Conservation (phyloP, 2,888 invertebrate species). For the Erebia palarica region DNA sequence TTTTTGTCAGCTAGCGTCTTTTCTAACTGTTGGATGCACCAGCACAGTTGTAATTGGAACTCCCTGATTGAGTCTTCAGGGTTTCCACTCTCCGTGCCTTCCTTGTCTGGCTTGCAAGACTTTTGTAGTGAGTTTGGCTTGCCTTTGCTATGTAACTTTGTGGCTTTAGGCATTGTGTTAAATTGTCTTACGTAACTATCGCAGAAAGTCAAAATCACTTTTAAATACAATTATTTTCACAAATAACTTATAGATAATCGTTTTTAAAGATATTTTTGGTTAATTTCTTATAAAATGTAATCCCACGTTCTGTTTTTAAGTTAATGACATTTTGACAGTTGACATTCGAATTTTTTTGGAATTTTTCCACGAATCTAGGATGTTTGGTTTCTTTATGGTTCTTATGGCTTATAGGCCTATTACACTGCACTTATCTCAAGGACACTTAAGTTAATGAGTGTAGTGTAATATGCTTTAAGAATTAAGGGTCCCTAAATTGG, state of each 20-base stretch:
- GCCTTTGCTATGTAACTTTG: slow-evolving; percentile 71
- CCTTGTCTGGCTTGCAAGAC: slow-evolving; percentile 60
- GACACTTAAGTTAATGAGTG: no score
- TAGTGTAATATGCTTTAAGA: no score
- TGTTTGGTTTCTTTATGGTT: slow-evolving; percentile 22
- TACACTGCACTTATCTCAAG: no score
- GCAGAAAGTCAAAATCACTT: not conserved
- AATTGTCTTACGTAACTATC: slow-evolving; percentile 14
- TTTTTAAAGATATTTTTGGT: slow-evolving; percentile 12
- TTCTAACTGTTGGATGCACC: slow-evolving; percentile 90
- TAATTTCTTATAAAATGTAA: slow-evolving; percentile 4
- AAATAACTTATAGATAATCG: not conserved
- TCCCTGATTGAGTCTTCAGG: slow-evolving; percentile 83
- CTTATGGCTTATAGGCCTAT: no score
- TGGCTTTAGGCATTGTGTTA: slow-evolving; percentile 68
- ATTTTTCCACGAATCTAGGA: not conserved
- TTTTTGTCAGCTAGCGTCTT: slow-evolving; percentile 82
- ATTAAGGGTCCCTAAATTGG: no score
- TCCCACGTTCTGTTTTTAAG: slow-evolving; percentile 58
- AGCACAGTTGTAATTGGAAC: slow-evolving; percentile 89
- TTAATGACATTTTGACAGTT: slow-evolving; percentile 39
- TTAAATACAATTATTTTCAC: slow-evolving; percentile 11
- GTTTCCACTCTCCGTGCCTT: slow-evolving; percentile 52
- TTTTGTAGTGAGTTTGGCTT: slow-evolving; percentile 69
- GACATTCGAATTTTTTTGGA: slow-evolving; percentile 23